A percentile compares a stretch with the other conserved stretches of the same genome.
These are phyloP conservation scores for Ceuthmochares aereus DNA, from an alignment of 2,113 vertebrate genomes.

Conservation along the genomic window DNA sequence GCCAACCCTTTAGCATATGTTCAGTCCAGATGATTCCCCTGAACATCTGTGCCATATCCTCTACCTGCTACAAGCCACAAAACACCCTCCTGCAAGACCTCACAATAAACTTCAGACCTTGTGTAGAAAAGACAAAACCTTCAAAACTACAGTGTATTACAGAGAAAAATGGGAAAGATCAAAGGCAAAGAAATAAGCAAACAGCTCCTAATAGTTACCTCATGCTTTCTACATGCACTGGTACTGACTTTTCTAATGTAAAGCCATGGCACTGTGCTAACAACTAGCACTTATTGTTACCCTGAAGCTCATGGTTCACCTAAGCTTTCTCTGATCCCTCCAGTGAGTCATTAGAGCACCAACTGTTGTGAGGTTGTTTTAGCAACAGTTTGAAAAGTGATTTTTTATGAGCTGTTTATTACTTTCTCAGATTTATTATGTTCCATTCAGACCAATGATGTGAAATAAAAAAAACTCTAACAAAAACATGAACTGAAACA, in stretches of 20 bases:
- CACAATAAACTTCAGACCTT: neutral
- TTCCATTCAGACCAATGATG: slow-evolving; percentile 23
- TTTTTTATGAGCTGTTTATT: slow-evolving; percentile 72
- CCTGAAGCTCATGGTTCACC: slow-evolving; percentile 24
- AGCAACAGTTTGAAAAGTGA: slow-evolving; percentile 59
- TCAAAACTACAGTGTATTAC: neutral
- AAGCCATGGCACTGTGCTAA: slow-evolving; percentile 29
- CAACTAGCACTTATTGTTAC: neutral
- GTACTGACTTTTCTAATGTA: slow-evolving; percentile 12
- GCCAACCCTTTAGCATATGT: slow-evolving; percentile 13
- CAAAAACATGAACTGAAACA: neutral
- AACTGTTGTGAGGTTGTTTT: slow-evolving; percentile 60
- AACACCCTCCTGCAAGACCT: neutral
- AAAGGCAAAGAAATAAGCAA: slow-evolving; percentile 12
- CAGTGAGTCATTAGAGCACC: slow-evolving; percentile 11
- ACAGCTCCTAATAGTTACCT: slow-evolving; percentile 29
- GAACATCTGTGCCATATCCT: slow-evolving; percentile 26
- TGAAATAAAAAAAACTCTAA: neutral
- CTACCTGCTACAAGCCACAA: slow-evolving; percentile 24
- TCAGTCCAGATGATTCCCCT: slow-evolving; percentile 4
- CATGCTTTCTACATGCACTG: neutral
- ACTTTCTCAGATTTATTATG: slow-evolving; percentile 61
- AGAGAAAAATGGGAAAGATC: neutral
- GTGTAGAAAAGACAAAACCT: neutral
- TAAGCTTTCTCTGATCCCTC: slow-evolving; percentile 23